Percentiles rank a stretch among this genome's conserved stretches.
phyloP scores from a whole-genome alignment of 2,888 invertebrate species.

The Nephrotoma flavescens region DNA sequence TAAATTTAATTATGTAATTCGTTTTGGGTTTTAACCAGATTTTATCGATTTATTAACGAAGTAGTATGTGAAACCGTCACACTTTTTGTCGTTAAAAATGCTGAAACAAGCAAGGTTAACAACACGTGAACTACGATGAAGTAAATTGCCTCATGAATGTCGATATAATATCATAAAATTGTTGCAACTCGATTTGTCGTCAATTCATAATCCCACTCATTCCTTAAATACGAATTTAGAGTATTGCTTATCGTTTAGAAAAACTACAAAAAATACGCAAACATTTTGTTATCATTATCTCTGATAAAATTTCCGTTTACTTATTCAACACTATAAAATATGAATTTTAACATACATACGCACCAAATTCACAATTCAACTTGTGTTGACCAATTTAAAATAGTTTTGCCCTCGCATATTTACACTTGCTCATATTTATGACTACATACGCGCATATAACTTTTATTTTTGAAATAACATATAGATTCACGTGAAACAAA shows the following conservation, averaged over 20 bases:
- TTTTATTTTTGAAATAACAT: too few species aligned
- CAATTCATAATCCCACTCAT: too few species aligned
- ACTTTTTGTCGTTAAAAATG: background rate
- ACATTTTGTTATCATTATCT: background rate
- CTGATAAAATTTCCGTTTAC: background rate
- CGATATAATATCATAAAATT: too few species aligned
- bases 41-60: background rate
- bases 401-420: too few species aligned
- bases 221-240: too few species aligned
- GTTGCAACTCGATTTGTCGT: too few species aligned
- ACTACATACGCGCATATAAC: too few species aligned
- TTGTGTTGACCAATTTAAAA: too few species aligned
- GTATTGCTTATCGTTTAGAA: background rate
- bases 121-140: background rate
- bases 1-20: background rate
- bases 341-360: background rate
- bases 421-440: too few species aligned
- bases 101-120: background rate
- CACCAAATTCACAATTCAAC: background rate
- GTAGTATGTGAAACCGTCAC: background rate
- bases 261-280: background rate
- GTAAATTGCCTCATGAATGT: too few species aligned
- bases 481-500: too few species aligned
- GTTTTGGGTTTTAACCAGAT: background rate
- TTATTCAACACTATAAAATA: background rate